Evolutionary conservation across 2,113 vertebrate species (phyloP).

Genomic region (Poeciliopsis occidentalis): DNA sequence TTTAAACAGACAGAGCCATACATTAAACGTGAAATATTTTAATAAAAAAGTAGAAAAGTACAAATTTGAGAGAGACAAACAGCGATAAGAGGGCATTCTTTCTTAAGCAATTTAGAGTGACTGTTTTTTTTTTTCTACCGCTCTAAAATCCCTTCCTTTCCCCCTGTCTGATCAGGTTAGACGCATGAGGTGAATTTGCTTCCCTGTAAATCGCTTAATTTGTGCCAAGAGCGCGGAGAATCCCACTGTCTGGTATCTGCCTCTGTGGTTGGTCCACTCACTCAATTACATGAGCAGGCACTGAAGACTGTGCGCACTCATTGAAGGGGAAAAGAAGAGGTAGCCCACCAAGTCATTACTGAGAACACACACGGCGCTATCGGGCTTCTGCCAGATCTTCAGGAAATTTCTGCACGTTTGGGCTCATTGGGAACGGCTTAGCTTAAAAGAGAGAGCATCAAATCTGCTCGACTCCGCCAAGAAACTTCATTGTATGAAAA

Average conservation of each 20-base stretch:
- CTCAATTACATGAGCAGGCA: conserved; percentile 56
- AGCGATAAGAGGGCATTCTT: conserved; percentile 58
- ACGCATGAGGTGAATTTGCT: conserved; percentile 25
- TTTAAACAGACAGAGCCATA: too few relatives aligned
- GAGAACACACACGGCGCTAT: conserved; percentile 80
- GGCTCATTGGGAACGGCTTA: conserved; percentile 59
- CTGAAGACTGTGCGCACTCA: conserved; percentile 48
- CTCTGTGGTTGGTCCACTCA: conserved; percentile 79
- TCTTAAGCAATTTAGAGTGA: conserved; percentile 62
- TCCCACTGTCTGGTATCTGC: conserved; percentile 69
- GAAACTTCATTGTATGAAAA: conserved; percentile 45
- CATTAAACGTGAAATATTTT: too few relatives aligned
- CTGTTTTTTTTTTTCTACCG: conserved; percentile 39
- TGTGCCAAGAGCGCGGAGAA: conserved; percentile 68
- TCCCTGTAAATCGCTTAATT: conserved; percentile 65
- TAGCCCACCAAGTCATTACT: conserved; percentile 76
- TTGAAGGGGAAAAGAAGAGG: conserved; percentile 61
- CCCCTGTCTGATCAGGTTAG: conserved; percentile 71
- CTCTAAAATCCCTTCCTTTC: conserved; percentile 56
- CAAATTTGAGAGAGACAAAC: conserved; percentile 4
- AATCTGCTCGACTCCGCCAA: conserved; percentile 56
- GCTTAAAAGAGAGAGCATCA: conserved; percentile 46
- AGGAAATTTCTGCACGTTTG: conserved; percentile 45
- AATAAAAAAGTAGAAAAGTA: too few relatives aligned
- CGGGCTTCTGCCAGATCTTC: conserved; percentile 71